These are phyloP conservation scores for Plumapathes pennacea DNA, from an alignment of 92 coral and sea anemone genomes.

Conservation along the genomic window DNA sequence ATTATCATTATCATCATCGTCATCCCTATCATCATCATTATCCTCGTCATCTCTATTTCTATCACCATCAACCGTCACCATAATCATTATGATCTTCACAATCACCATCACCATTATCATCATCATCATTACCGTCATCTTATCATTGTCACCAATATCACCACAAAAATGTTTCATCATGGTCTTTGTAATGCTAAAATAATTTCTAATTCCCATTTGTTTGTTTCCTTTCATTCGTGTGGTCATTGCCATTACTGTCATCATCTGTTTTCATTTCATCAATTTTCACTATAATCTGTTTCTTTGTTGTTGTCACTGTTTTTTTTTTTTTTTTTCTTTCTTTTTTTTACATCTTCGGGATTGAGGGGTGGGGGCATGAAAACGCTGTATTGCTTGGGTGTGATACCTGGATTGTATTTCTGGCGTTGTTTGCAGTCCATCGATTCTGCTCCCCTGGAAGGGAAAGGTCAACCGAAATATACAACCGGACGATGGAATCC, in stretches of 20 bases:
- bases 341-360: too few relatives aligned
- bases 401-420: too few relatives aligned
- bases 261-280: too few relatives aligned
- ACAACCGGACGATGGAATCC: slow-evolving; percentile 98
- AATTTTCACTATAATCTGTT: too few relatives aligned
- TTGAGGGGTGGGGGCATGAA: too few relatives aligned
- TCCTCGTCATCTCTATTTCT: not conserved
- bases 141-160: not conserved
- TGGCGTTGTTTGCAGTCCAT: slow-evolving; percentile 58
- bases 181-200: not conserved
- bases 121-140: not conserved
- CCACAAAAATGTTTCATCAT: too few relatives aligned
- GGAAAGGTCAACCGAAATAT: slow-evolving; percentile 96
- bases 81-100: not conserved
- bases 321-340: too few relatives aligned
- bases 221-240: too few relatives aligned
- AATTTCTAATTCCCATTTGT: too few relatives aligned
- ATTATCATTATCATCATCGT: not conserved
- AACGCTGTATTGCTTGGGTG: too few relatives aligned
- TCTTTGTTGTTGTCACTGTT: too few relatives aligned
- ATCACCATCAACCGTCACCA: not conserved
- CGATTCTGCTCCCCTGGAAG: slow-evolving; percentile 81
- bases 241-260: too few relatives aligned
- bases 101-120: not conserved
- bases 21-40: not conserved